phyloP scores from a whole-genome alignment of 2,113 vertebrate species.

The Halcyon malimbica region DNA sequence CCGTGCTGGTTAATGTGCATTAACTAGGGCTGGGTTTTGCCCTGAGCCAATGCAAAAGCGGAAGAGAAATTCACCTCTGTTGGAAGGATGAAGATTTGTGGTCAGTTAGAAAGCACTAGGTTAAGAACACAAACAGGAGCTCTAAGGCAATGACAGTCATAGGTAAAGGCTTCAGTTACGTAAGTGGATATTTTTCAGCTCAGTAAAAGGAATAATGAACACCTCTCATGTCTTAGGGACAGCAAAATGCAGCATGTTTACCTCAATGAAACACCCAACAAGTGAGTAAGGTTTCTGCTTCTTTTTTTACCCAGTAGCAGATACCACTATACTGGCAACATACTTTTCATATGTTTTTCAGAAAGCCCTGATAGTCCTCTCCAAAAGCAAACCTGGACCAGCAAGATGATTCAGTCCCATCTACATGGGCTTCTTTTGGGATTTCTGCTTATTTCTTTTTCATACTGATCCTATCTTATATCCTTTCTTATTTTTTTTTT shows the following conservation, averaged over 20 bases:
- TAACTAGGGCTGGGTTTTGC: background rate
- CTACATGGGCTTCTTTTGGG: background rate
- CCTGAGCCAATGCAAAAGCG: background rate
- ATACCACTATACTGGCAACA: background rate
- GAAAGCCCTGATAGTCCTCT: background rate
- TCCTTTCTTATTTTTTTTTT: background rate
- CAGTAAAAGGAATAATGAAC: background rate
- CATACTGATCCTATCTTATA: background rate
- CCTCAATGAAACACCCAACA: background rate
- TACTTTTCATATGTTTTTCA: background rate
- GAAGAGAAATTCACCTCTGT: rapidly evolving
- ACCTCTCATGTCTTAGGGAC: background rate
- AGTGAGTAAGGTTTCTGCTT: background rate
- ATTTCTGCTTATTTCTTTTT: background rate
- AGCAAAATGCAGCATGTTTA: background rate
- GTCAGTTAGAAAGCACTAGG: background rate
- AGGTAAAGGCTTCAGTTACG: background rate
- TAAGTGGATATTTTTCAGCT: background rate
- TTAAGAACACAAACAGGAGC: background rate
- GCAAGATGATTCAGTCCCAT: background rate
- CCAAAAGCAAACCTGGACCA: background rate
- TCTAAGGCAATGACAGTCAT: background rate
- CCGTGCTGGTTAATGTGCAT: background rate
- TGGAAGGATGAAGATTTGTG: background rate
- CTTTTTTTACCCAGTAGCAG: background rate